Percentiles rank a stretch among this genome's conserved stretches.
Conservation (phyloP, 2,113 vertebrate species). For the Rhadina sibilatrix region DNA sequence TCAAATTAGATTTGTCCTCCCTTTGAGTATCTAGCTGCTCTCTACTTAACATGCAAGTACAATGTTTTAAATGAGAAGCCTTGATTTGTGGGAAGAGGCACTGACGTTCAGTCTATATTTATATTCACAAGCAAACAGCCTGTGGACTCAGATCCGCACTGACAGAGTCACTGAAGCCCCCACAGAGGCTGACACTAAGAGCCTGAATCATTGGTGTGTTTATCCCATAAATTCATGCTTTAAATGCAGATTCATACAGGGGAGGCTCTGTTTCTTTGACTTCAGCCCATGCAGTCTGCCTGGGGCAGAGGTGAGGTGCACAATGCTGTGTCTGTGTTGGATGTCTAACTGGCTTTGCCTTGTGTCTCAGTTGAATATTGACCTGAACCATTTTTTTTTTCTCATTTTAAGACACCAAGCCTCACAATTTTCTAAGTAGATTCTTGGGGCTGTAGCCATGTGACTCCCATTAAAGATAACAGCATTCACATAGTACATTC, state of each 20-base stretch:
- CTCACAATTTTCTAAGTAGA: background rate
- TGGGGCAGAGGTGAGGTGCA: background rate
- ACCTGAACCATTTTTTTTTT: background rate
- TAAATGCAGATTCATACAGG: background rate
- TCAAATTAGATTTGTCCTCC: conserved; percentile 33
- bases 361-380: background rate
- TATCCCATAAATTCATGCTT: background rate
- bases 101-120: conserved; percentile 6
- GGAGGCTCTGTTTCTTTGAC: background rate
- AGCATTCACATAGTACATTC: background rate
- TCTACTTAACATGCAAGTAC: conserved; percentile 26
- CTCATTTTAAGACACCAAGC: background rate
- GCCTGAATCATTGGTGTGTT: background rate
- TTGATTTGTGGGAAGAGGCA: conserved; percentile 22
- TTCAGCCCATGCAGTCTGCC: background rate
- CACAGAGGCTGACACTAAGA: background rate
- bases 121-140: background rate
- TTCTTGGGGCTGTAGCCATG: background rate
- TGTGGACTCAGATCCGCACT: background rate
- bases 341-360: background rate
- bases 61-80: conserved; percentile 10
- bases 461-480: background rate
- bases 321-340: background rate
- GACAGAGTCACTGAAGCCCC: background rate
- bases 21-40: conserved; percentile 37